phyloP scores from a whole-genome alignment of 2,797 vertebrate genomes.

The Mallotus villosus region DNA sequence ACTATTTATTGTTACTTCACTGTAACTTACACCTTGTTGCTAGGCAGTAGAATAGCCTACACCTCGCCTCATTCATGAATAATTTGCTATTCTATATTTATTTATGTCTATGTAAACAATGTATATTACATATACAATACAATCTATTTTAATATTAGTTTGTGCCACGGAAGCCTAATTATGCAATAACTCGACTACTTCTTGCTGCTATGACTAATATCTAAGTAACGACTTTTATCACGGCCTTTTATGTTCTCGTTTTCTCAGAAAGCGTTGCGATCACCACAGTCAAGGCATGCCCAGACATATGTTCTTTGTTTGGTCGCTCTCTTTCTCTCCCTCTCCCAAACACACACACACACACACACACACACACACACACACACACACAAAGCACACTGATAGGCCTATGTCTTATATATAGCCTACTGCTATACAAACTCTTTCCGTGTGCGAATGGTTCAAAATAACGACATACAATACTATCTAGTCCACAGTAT shows the following conservation, averaged over 20 bases:
- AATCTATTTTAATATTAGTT: background rate
- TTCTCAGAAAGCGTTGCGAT: background rate
- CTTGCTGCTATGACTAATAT: too few relatives aligned
- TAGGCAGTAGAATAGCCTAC: background rate
- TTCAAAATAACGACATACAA: background rate
- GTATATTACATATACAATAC: background rate
- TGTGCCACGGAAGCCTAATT: too few relatives aligned
- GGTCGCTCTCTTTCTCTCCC: constrained; percentile 7
- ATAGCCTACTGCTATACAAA: too few relatives aligned
- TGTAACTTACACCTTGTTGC: background rate
- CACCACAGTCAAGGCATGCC: constrained; percentile 26
- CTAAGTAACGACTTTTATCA: too few relatives aligned
- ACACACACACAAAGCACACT: background rate
- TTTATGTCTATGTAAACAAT: constrained; percentile 8
- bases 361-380: too few relatives aligned
- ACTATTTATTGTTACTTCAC: background rate
- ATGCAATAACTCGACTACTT: too few relatives aligned
- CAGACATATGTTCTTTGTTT: constrained; percentile 43
- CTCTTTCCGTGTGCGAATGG: background rate
- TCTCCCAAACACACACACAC: background rate
- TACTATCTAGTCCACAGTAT: too few relatives aligned
- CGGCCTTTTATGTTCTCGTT: too few relatives aligned
- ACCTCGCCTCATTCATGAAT: background rate
- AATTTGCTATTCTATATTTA: constrained; percentile 4
- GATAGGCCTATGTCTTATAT: background rate